Evolutionary conservation across 2,888 invertebrate species (phyloP), one percentile per base, ranked within the genome.

Genomic region (Ophonus ardosiacus): DNA sequence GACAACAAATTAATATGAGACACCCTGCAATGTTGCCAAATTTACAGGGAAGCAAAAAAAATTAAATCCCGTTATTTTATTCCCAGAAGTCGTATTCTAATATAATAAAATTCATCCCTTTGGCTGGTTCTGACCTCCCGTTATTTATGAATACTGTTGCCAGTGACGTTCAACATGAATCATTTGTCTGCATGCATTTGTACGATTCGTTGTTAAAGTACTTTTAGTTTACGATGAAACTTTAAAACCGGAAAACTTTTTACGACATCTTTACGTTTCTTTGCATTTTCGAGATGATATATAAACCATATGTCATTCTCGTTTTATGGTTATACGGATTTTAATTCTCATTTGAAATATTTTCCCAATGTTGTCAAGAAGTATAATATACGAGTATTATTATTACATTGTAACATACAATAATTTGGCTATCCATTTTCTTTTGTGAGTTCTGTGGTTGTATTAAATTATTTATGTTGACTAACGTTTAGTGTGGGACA

Each of bases 71-170:
- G n/a, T n/a, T n/a, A n/a, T n/a, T n/a, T n/a, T n/a, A n/a, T n/a
- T n/a, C n/a, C n/a, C n/a, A n/a, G n/a, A n/a, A n/a, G 40, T 40
- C 40, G 40, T 40, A 40, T 5, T 40, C 7, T 40, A 40, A 40
- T 40, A 40, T 40, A 40, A 5, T 40, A 10, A 51, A 51, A 51
- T 51, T 51, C 43, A 8, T 10, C 43, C 43, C 13, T 13, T 51
- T 51, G 43, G 43, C 13, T 13, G 43, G 10, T 51, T 6, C 43
- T 21, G n/a, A 21, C 8, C 21, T 13, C 0, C n/a, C 31, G 68
- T 38, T 68, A 68, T 68, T 68, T 68, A 68, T 68, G 68, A 68
- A 68, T 68, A 24, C 68, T 5, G 6, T 63, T 68, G 38, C 38
- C 31, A n/a, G 31, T 15, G 68, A 31, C 38, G 31, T 31, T 1